phyloP scores from a whole-genome alignment of 1,140 invertebrate genomes.

The Aricia agestis region DNA sequence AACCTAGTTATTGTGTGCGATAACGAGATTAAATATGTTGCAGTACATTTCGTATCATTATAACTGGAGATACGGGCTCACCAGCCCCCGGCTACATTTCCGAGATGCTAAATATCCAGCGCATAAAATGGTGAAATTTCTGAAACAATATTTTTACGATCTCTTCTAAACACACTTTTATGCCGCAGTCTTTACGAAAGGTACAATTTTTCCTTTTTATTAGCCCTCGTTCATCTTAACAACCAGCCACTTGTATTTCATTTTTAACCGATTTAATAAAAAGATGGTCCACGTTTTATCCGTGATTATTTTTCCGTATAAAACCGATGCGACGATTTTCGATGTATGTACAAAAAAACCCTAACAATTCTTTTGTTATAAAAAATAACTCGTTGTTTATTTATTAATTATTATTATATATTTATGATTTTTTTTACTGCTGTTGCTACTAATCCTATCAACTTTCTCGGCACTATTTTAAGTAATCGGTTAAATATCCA shows the following conservation, averaged over 20 bases:
- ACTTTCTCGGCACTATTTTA: background rate
- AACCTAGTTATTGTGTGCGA: background rate
- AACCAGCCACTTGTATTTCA: background rate
- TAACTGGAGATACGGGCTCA: background rate
- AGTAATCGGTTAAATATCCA: background rate
- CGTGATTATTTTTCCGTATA: no score
- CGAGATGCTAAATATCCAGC: background rate
- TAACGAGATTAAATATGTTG: background rate
- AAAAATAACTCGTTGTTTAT: no score
- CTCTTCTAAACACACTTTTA: background rate
- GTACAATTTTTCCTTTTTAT: background rate
- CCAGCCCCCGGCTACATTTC: background rate
- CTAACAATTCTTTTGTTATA: no score
- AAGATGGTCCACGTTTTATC: no score
- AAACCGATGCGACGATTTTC: no score
- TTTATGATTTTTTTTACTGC: no score
- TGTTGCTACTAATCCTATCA: no score
- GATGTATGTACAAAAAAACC: no score
- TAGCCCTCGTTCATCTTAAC: background rate
- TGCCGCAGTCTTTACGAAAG: background rate
- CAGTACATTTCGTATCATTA: background rate
- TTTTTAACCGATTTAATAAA: no score
- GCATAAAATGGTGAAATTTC: background rate
- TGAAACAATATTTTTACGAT: constrained; percentile 3
- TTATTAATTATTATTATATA: no score